Percentiles rank a stretch among this genome's conserved stretches.
Conservation (phyloP, 2,888 invertebrate genomes). For the Hermaeophaga mercurialis region DNA sequence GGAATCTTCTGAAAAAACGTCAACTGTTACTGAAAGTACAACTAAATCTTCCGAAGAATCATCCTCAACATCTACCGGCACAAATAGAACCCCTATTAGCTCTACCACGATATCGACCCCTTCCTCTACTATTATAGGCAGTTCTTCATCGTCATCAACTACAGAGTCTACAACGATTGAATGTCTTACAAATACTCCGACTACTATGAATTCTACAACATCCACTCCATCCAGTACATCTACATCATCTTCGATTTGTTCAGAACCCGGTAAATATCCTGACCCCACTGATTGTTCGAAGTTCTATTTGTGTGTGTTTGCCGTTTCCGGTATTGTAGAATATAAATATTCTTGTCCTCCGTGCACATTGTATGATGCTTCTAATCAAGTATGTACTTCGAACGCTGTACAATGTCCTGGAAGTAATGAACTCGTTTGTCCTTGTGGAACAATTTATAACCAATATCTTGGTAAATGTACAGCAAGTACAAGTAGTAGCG, state of each 20-base stretch:
- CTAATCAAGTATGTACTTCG: slow-evolving; percentile 42
- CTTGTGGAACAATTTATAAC: slow-evolving; percentile 33
- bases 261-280: slow-evolving; percentile 44
- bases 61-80: too few relatives aligned
- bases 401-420: slow-evolving; percentile 48
- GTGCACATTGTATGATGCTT: slow-evolving; percentile 44
- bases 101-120: too few relatives aligned
- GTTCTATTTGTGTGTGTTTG: slow-evolving; percentile 48
- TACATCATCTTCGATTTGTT: slow-evolving; percentile 33
- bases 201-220: neutral
- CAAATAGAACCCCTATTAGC: too few relatives aligned
- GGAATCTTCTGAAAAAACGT: too few relatives aligned
- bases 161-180: neutral
- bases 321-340: slow-evolving; percentile 38
- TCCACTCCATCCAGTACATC: neutral
- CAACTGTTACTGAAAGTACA: too few relatives aligned
- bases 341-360: slow-evolving; percentile 43
- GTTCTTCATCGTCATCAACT: too few relatives aligned
- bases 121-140: too few relatives aligned
- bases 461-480: neutral
- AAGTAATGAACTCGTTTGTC: slow-evolving; percentile 53
- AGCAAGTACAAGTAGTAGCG: slow-evolving; percentile 10
- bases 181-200: neutral
- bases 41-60: too few relatives aligned
- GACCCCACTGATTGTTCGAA: slow-evolving; percentile 45